These are phyloP conservation scores for Propithecus perrieri DNA, from an alignment of 2,797 vertebrate genomes.

Conservation along the genomic window DNA sequence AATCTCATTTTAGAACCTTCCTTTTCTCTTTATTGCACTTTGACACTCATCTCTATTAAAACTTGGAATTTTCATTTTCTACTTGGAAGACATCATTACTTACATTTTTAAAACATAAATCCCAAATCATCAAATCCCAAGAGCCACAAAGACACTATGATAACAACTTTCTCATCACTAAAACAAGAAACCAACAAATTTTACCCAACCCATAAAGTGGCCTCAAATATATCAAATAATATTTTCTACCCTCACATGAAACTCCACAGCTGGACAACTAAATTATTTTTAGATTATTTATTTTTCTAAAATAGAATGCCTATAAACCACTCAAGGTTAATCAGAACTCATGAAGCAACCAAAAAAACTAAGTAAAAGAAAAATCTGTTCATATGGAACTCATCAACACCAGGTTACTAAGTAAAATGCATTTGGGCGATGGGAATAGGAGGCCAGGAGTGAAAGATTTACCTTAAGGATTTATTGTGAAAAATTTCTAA, in stretches of 20 bases:
- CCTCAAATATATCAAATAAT: background rate
- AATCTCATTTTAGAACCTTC: background rate
- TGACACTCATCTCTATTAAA: background rate
- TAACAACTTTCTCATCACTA: background rate
- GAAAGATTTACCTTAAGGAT: constrained; percentile 1
- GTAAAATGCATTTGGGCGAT: background rate
- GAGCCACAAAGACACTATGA: background rate
- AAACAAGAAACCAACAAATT: constrained; percentile 6
- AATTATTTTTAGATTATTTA: constrained; percentile 37
- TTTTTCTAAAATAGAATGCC: constrained; percentile 22
- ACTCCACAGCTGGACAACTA: background rate
- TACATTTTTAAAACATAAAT: background rate
- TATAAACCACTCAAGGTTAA: constrained; percentile 16
- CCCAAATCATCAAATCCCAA: background rate
- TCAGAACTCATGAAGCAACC: background rate
- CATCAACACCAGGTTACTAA: background rate
- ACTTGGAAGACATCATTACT: background rate
- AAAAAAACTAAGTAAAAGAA: constrained; percentile 28
- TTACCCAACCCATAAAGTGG: background rate
- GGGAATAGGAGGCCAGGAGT: background rate
- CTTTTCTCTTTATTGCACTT: background rate
- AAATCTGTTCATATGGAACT: background rate
- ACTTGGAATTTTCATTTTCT: background rate
- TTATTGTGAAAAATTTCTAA: background rate
- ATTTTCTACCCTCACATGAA: background rate